Evolutionary conservation across 2,797 vertebrate species (phyloP), one percentile per base, ranked within the genome.

Genomic region (Acrossocheilus fasciatus): DNA sequence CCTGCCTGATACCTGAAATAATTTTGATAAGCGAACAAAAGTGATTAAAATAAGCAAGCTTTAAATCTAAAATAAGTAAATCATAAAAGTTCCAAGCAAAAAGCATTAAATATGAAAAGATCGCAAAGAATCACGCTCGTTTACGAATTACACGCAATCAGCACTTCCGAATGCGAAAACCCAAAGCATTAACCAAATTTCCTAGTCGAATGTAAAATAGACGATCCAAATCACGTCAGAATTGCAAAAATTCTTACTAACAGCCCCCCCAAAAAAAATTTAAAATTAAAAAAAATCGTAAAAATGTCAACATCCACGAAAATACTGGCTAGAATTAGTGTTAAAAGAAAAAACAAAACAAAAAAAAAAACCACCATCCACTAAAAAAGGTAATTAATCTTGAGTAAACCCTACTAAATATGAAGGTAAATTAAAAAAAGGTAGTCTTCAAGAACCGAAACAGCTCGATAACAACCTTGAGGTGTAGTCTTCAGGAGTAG

Each of bases 401-500:
- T 41, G 17, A 18, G 26, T 52, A 45, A 20, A 70, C 64, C 7
- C 39, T 5, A 79, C 4, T 45, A 85, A 34, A 36, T n/a, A 1
- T 50, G 4, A 79, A 66, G 4, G 36, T 18, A 6, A 83, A 34
- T 54, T 2, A 17, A 52, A 17, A 17, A 50, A 50, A 57, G 9
- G 18, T 4, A 14, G 20, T 72, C 66, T 39, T 47, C 52, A 34
- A 83, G 3, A 62, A 78, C 45, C 30, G 59, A 79, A 72, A 79
- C 12, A 3, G 26, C 39, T 62, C 0, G 1, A 85, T 57, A 85
- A 72, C 50, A 54, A 85, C 75, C 62, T 77, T 69, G 74, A 77
- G 47, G 36, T 78, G 50, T 15, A 70, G 64, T 79, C 75, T 57
- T 85, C 75, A 85, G 34, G 50, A 45, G 50, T 70, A 85, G 83